phyloP scores from a whole-genome alignment of 2,113 vertebrate genomes.

The Upupa epops region DNA sequence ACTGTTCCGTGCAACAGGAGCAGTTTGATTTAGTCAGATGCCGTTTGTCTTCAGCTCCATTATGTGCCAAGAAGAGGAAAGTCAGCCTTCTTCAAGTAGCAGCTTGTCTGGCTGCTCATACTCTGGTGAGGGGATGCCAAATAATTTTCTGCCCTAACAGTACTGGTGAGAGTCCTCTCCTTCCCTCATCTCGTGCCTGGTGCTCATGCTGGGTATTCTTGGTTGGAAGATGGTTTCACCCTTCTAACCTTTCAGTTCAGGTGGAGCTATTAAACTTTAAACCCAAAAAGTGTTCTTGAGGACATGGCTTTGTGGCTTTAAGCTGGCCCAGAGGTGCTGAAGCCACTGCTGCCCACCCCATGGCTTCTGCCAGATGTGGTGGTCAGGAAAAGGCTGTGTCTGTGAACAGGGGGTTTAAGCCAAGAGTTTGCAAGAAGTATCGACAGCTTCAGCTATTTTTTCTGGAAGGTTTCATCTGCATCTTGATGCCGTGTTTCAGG shows the following conservation, averaged over 20 bases:
- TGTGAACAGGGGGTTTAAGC: neutral
- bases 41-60: neutral
- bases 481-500: neutral
- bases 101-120: neutral
- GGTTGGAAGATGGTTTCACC: neutral
- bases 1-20: constrained; percentile 40
- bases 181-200: neutral
- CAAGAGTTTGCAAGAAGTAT: neutral
- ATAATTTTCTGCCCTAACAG: neutral
- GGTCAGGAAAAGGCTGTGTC: constrained; percentile 2
- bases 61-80: constrained; percentile 28
- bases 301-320: neutral
- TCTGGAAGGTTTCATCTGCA: neutral
- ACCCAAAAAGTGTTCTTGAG: neutral
- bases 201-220: fast-evolving
- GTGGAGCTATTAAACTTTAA: neutral
- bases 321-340: neutral
- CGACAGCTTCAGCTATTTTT: neutral
- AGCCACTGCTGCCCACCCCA: neutral
- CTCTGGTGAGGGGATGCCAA: fast-evolving
- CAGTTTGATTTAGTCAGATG: neutral
- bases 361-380: neutral
- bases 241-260: neutral
- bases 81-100: neutral
- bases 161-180: neutral